phyloP scores from a whole-genome alignment of 2,888 invertebrate species.

The Cecidostiba fungosa region DNA sequence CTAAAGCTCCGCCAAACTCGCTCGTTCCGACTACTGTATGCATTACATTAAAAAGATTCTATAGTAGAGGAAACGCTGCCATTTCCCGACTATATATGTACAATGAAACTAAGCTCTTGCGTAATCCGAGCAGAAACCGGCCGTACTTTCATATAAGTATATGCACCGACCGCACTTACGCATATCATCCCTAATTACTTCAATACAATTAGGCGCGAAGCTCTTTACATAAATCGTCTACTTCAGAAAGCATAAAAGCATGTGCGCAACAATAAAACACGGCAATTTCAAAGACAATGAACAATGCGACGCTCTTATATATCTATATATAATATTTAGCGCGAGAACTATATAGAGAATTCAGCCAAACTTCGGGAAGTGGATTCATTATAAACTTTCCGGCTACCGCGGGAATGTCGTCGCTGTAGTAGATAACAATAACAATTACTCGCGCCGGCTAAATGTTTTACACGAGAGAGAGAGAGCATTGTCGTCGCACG shows the following conservation, averaged over 20 bases:
- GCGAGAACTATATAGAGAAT: not conserved
- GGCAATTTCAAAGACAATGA: conserved; percentile 21
- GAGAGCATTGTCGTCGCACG: not conserved
- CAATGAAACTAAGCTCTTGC: conserved; percentile 12
- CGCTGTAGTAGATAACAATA: not conserved
- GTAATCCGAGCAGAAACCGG: conserved; percentile 13
- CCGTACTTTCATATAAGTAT: conserved; percentile 21
- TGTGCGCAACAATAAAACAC: not conserved
- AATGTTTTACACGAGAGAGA: not conserved
- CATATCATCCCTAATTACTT: conserved; percentile 22
- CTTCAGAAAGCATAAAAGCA: not conserved
- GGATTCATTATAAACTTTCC: conserved; percentile 45
- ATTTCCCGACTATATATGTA: not conserved
- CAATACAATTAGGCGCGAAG: not conserved
- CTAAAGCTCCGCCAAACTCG: not conserved
- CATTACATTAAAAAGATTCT: not conserved
- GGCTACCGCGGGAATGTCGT: not conserved
- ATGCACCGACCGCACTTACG: too few relatives aligned
- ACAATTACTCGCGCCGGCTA: not conserved
- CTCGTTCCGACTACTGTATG: not conserved
- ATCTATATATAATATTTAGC: not conserved
- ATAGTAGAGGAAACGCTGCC: conserved; percentile 3
- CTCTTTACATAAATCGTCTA: conserved; percentile 8
- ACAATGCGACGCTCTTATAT: not conserved
- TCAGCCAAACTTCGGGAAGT: not conserved